phyloP scores from a whole-genome alignment of 2,113 vertebrate genomes.

The Odocoileus hemionus region DNA sequence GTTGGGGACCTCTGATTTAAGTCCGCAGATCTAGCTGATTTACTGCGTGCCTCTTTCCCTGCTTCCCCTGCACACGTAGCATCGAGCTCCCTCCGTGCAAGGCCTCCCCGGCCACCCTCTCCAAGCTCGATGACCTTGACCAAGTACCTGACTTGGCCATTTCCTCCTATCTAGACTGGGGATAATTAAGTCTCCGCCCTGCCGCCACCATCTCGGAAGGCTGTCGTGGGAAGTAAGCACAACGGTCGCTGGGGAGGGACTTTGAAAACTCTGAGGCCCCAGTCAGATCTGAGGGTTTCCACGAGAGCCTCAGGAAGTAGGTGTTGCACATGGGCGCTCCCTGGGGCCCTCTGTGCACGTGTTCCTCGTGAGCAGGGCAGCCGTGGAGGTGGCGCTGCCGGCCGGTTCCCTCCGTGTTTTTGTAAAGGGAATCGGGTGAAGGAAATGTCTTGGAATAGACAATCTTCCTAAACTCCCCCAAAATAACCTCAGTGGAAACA shows the following conservation, averaged over 20 bases:
- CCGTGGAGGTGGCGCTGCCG: conserved; percentile 46
- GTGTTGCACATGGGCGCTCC: background rate
- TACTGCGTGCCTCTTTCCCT: background rate
- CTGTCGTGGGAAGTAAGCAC: background rate
- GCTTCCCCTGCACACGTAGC: background rate
- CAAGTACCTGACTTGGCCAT: background rate
- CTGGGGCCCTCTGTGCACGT: background rate
- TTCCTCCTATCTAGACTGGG: background rate
- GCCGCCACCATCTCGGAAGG: background rate
- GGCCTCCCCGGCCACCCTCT: background rate
- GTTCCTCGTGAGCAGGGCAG: conserved; percentile 8
- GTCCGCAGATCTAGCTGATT: background rate
- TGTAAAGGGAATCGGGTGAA: conserved; percentile 68
- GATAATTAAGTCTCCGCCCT: background rate
- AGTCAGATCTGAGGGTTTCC: background rate
- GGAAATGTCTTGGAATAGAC: conserved; percentile 85
- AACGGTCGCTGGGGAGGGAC: background rate
- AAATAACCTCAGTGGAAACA: conserved; percentile 86
- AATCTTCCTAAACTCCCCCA: conserved; percentile 82
- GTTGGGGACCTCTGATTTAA: background rate
- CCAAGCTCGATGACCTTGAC: background rate
- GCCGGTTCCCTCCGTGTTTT: conserved; percentile 59
- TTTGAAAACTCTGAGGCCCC: background rate
- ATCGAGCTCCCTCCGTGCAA: background rate
- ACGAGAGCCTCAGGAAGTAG: accelerated